Evolutionary conservation across 2,888 invertebrate genomes (phyloP).

Genomic region (Aphidoletes aphidimyza): DNA sequence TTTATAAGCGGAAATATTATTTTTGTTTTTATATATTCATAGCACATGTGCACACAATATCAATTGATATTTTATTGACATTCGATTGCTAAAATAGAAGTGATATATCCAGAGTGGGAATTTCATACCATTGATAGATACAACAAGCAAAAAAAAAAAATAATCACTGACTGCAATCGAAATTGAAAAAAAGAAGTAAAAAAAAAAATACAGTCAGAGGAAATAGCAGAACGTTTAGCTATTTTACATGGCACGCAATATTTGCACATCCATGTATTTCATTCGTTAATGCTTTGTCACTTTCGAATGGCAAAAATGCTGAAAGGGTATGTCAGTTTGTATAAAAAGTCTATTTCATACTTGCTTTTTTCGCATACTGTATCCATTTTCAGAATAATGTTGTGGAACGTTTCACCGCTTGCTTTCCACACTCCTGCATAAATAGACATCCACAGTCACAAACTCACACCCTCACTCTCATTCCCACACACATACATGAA

Average conservation of each 20-base stretch:
- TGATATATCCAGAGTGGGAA: no score
- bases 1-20: neutral
- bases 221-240: no score
- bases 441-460: no score
- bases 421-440: conserved; percentile 27
- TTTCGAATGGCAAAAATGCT: neutral
- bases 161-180: neutral
- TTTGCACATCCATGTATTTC: neutral
- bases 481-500: no score
- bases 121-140: no score
- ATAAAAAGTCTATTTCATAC: neutral
- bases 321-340: neutral
- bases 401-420: neutral
- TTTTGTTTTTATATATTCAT: no score
- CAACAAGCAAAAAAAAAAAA: neutral
- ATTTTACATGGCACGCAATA: no score
- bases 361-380: neutral
- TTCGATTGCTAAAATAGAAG: neutral
- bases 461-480: no score
- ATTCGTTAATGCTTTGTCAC: no score
- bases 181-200: neutral
- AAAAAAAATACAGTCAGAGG: neutral
- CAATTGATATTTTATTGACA: neutral
- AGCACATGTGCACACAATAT: neutral
- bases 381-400: neutral